Base-by-base conservation (phyloP, 2,888 invertebrate species). In the Stenodema calcarata region DNA sequence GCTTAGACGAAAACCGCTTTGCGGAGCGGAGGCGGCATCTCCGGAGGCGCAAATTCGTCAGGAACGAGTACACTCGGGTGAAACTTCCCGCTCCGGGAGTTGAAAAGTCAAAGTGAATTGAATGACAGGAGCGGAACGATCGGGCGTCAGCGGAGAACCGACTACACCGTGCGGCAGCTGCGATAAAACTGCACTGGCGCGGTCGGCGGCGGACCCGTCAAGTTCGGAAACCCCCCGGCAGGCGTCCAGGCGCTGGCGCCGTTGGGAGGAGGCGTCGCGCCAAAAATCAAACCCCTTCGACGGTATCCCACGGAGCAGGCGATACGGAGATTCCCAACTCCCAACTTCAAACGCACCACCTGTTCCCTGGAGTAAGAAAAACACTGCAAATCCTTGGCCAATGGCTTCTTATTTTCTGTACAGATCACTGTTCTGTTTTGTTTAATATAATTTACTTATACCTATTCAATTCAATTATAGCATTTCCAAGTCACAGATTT, bases 141-240 rank as follows among this genome's bases (percentile, higher is more conserved):
- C 62, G 62, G 62, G 2, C 27, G 62, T 62, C 62, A 23, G 54
- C 62, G 23, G 62, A 27, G 23, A 12, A 23, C 18, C 62, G 62
- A 73, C n/a, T 73, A 14, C 9, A 35, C 44, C 78, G 78, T n/a
- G 23, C 85, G 86, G 87, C 87, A 87, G 87, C 79, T 28, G 84
- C 86, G 88, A 88, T 87, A 88, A 87, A 85, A 88, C 88, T 84
- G 76, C 86, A 88, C 86, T 87, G 86, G 87, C 88, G 88, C 88
- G 35, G 79, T 62, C 76, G 44, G 87, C 75, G 81, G 86, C 62
- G 42, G 44, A 41, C 41, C 7, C 44, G 78, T 23, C 27, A 62
- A 62, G 62, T 62, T 27, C 1, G 23, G 23, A 7, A 7, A 35
- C 27, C 23, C 23, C 7, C 18, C 18, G 12, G 6, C 9, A 4